A percentile compares a stretch with the other conserved stretches of the same genome.
These are phyloP conservation scores for Andrena bicolor DNA, from an alignment of 2,888 invertebrate species.

Conservation along the genomic window DNA sequence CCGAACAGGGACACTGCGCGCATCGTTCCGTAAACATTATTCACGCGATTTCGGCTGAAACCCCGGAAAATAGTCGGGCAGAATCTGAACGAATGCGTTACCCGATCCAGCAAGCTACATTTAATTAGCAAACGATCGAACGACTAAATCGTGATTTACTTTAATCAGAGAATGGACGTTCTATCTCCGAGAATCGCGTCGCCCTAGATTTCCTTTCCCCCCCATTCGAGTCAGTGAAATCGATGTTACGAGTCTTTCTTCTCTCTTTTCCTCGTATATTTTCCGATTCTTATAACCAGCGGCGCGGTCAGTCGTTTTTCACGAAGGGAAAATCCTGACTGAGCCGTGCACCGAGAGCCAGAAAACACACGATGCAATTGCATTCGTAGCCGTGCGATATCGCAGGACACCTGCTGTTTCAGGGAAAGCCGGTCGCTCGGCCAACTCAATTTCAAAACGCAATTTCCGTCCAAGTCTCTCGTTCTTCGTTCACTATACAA, in stretches of 20 bases:
- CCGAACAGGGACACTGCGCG: not conserved
- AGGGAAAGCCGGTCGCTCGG: slow-evolving; percentile 31
- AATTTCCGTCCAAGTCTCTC: slow-evolving; percentile 48
- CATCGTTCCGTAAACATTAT: not conserved
- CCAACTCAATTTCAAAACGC: slow-evolving; percentile 52
- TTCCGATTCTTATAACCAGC: slow-evolving; percentile 14
- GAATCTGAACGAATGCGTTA: not conserved
- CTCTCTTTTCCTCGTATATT: slow-evolving; percentile 13
- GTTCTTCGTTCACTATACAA: slow-evolving; percentile 35
- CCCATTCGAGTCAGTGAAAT: slow-evolving; percentile 14
- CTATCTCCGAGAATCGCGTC: slow-evolving; percentile 10
- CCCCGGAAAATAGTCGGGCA: not conserved
- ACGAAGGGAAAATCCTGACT: slow-evolving; percentile 32
- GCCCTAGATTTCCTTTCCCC: slow-evolving; percentile 12
- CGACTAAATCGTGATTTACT: not conserved
- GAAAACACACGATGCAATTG: slow-evolving; percentile 46
- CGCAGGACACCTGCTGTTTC: slow-evolving; percentile 39
- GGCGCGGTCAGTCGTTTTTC: slow-evolving; percentile 30
- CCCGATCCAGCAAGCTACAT: not conserved
- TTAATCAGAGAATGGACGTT: slow-evolving; percentile 2
- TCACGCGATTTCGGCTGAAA: too few species aligned
- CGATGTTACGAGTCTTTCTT: slow-evolving; percentile 10
- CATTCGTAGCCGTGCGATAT: slow-evolving; percentile 39
- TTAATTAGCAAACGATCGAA: not conserved
- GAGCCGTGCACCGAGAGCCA: slow-evolving; percentile 17